Evolutionary conservation across 2,888 invertebrate genomes (phyloP).

Genomic region (Rhopalosiphum nymphaeae): DNA sequence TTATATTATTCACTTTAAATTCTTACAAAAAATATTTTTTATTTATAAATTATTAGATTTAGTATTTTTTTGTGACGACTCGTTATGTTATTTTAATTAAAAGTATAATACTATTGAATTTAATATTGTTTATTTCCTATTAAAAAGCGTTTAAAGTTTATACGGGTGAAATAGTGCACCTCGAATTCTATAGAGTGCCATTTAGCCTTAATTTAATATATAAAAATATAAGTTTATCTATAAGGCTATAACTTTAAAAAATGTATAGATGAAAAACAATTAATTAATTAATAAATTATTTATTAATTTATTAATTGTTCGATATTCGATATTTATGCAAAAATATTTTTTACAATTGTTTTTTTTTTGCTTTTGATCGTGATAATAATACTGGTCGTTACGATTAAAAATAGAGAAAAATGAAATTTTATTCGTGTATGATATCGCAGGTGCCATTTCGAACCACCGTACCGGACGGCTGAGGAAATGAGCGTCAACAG

Average conservation of each 20-base stretch:
- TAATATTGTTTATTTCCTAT: background rate
- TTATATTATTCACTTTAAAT: background rate
- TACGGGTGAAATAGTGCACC: background rate
- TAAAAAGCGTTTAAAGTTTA: background rate
- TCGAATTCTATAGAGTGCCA: background rate
- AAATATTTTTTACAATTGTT: background rate
- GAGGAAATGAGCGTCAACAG: slow-evolving; percentile 57
- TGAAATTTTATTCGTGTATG: background rate
- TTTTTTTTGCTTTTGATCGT: background rate
- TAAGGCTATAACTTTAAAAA: background rate
- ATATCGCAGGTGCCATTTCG: slow-evolving; percentile 2
- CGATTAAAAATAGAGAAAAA: background rate
- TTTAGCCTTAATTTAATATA: background rate
- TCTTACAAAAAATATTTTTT: background rate
- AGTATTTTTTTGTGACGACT: background rate
- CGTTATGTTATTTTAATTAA: background rate
- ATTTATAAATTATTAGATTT: background rate
- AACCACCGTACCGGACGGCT: slow-evolving; percentile 45
- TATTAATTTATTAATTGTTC: no score
- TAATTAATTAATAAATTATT: no score
- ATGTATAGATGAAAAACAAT: background rate
- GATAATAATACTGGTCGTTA: background rate
- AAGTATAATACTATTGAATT: background rate
- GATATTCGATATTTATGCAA: background rate
- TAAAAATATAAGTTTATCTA: background rate